phyloP scores from a whole-genome alignment of 2,888 invertebrate species.

The Bhutanitis thaidina region DNA sequence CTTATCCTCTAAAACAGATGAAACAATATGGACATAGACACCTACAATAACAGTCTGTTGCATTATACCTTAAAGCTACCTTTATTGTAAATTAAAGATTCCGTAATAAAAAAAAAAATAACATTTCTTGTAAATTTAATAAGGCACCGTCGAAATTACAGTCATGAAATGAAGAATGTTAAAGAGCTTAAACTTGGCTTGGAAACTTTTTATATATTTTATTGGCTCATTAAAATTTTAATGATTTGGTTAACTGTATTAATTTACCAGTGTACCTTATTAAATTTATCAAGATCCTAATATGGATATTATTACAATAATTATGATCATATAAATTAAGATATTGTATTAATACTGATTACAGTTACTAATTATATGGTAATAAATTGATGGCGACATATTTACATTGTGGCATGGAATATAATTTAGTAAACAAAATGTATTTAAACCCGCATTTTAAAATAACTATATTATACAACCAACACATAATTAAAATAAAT shows the following conservation, averaged over 20 bases:
- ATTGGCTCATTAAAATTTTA: neutral
- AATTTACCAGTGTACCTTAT: slow-evolving; percentile 6
- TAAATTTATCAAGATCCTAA: slow-evolving; percentile 36
- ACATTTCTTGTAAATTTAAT: slow-evolving; percentile 34
- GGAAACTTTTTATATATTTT: neutral
- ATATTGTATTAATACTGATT: slow-evolving; percentile 77
- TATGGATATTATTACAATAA: slow-evolving; percentile 34
- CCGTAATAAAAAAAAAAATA: slow-evolving; percentile 38
- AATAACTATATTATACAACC: slow-evolving; percentile 54
- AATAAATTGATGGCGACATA: slow-evolving; percentile 69
- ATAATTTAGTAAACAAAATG: slow-evolving; percentile 59
- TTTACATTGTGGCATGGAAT: slow-evolving; percentile 66
- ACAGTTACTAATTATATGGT: slow-evolving; percentile 64
- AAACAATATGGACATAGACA: slow-evolving; percentile 26
- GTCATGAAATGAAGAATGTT: neutral
- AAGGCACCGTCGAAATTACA: neutral
- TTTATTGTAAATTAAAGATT: slow-evolving; percentile 40
- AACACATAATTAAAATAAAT: slow-evolving; percentile 47
- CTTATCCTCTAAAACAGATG: slow-evolving; percentile 23
- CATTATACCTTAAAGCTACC: slow-evolving; percentile 50
- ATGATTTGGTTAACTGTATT: neutral
- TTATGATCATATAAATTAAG: slow-evolving; percentile 56
- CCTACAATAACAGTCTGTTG: slow-evolving; percentile 25
- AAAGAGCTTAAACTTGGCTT: slow-evolving; percentile 20
- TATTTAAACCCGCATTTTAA: slow-evolving; percentile 64